Evolutionary conservation across 2,797 vertebrate species (phyloP), one percentile per base, ranked within the genome.

Genomic region (Propithecus deckenii): DNA sequence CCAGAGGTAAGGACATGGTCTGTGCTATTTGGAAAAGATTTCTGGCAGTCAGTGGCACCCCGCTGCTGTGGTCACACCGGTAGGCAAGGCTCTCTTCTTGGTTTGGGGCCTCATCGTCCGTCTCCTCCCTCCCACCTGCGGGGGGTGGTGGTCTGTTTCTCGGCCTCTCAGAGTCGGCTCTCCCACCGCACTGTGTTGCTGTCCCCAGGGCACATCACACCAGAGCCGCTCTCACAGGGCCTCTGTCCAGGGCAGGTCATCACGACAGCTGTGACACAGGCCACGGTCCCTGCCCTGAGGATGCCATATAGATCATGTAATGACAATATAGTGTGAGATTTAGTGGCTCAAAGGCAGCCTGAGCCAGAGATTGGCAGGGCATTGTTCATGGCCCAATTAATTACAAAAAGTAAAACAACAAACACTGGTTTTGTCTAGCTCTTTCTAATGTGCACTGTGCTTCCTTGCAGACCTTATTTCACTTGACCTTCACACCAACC

Each of bases 81-180:
- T 10, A 38, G 65, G 32, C 8, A 30, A 50, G 79, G 67, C 59
- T 30, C 18, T 65, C 32, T 63, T 65, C 32, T 65, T 76, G 14
- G 20, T 75, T 84, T 7, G 28, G n/a, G 52, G 10, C 43, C 38
- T 76, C 59, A 72, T 32, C 13, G 3, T 17, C 18, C 20, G 65
- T 22, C 35, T 59, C 1, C 30, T 71, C 0, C n/a, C 55, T 67
- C 20, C 15, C 2, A 30, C 18, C n/a, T 30, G 2, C 0, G 0
- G 5, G 1, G 4, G 0, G 1, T 6, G 7, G 14, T n/a, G 7
- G 14, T n/a, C 59, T 35, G 43, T 41, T 35, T 67, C 76, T 57
- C 63, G 89, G 69, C 43, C 67, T 28, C 89, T 35, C 4, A 11
- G 0, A 71, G 35, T 38, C 28, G 55, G 13, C 32, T 25, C 32